These are phyloP conservation scores for Hemitrygon akajei DNA, from an alignment of 2,797 vertebrate species.

Conservation along the genomic window DNA sequence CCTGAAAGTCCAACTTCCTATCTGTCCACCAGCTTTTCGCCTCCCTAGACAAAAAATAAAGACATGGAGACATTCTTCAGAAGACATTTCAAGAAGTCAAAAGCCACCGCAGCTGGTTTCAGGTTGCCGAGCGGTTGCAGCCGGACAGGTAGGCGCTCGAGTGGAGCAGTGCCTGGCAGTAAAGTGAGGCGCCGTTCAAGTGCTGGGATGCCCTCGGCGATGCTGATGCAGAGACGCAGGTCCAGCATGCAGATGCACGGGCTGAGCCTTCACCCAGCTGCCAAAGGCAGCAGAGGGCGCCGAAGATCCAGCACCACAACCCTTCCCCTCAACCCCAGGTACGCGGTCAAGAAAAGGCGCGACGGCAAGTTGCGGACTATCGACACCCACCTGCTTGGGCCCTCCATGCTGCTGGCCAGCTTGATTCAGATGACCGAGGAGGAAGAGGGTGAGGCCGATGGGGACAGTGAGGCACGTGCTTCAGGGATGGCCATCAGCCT, in stretches of 20 bases:
- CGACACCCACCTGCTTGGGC: slow-evolving; percentile 60
- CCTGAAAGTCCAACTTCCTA: neutral
- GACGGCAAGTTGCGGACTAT: slow-evolving; percentile 46
- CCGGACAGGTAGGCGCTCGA: slow-evolving; percentile 42
- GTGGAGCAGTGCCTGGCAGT: slow-evolving; percentile 59
- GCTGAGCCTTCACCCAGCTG: slow-evolving; percentile 42
- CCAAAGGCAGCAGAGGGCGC: slow-evolving; percentile 41
- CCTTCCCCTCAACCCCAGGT: slow-evolving; percentile 61
- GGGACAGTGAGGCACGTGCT: slow-evolving; percentile 43
- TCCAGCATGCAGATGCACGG: slow-evolving; percentile 58
- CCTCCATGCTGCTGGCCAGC: slow-evolving; percentile 64
- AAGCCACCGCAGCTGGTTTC: neutral
- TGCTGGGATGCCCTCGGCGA: slow-evolving; percentile 64
- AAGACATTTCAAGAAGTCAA: slow-evolving; percentile 66
- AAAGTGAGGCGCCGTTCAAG: slow-evolving; percentile 77
- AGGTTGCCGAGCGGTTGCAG: slow-evolving; percentile 41
- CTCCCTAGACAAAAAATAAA: neutral
- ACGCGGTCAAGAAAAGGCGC: slow-evolving; percentile 54
- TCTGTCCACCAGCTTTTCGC: no score
- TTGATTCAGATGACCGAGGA: slow-evolving; percentile 58
- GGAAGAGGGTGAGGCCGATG: slow-evolving; percentile 35
- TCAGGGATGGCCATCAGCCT: slow-evolving; percentile 44
- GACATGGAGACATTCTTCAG: slow-evolving; percentile 80
- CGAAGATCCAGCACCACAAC: slow-evolving; percentile 74
- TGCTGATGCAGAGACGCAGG: slow-evolving; percentile 59